Evolutionary conservation across 2,113 vertebrate species (phyloP).

Genomic region (Erythrocebus patas): DNA sequence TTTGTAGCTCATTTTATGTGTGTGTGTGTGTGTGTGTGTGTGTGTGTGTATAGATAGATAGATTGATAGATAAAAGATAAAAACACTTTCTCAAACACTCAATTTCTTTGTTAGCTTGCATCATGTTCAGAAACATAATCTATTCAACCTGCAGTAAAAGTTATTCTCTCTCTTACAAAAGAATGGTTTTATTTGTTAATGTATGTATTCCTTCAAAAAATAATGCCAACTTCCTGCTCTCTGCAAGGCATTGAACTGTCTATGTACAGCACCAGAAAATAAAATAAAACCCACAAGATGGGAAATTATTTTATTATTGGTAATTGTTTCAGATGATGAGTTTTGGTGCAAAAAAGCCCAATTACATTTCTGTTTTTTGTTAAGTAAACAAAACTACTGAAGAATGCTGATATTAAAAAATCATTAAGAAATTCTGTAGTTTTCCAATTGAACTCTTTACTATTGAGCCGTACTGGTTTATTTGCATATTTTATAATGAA

Average conservation of each 20-base stretch:
- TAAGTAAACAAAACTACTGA: neutral
- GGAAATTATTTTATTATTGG: neutral
- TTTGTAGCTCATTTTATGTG: neutral
- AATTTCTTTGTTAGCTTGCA: neutral
- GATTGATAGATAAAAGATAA: neutral
- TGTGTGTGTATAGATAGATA: fast-evolving
- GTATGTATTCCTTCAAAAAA: neutral
- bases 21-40: too few species aligned
- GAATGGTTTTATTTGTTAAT: neutral
- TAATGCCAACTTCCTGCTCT: neutral
- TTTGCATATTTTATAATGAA: neutral
- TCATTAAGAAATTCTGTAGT: neutral
- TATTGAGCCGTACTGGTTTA: neutral
- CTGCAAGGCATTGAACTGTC: neutral
- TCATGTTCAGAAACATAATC: neutral
- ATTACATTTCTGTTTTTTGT: neutral
- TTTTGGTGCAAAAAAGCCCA: neutral
- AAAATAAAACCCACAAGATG: neutral
- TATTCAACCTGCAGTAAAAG: neutral
- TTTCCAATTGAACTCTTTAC: neutral
- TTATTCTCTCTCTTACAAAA: neutral
- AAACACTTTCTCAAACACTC: neutral
- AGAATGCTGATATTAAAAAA: neutral
- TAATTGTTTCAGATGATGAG: neutral
- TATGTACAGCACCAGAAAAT: neutral